Conservation (phyloP, 2,797 vertebrate genomes). For the Aulostomus chinensis region DNA sequence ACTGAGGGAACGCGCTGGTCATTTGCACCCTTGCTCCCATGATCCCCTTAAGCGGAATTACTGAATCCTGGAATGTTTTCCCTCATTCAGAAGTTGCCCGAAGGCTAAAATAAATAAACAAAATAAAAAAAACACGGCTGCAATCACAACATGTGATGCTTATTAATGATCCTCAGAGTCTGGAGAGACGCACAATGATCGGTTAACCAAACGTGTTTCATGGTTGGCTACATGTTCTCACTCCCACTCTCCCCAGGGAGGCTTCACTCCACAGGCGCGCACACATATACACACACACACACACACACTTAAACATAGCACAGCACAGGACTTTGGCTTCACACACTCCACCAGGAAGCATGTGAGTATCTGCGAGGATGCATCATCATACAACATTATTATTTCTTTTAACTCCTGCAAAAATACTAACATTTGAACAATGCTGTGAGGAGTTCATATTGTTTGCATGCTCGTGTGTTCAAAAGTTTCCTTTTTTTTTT, state of each 20-base stretch:
- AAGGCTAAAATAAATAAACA: no score
- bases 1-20: not conserved
- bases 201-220: conserved; percentile 34
- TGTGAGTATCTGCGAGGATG: conserved; percentile 61
- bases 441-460: no score
- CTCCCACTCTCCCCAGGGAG: conserved; percentile 50
- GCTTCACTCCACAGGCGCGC: conserved; percentile 34
- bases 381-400: not conserved
- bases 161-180: not conserved
- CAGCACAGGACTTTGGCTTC: conserved; percentile 57
- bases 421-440: no score
- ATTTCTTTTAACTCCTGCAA: not conserved
- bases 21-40: conserved; percentile 21
- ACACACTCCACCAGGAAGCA: conserved; percentile 24
- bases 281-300: no score
- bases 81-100: not conserved
- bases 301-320: no score
- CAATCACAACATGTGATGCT: conserved; percentile 33
- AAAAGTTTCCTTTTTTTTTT: no score
- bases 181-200: conserved; percentile 22
- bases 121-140: not conserved
- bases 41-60: conserved; percentile 56
- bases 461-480: no score
- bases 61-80: conserved; percentile 12
- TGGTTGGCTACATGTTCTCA: conserved; percentile 53